Evolutionary conservation across 2,797 vertebrate species (phyloP), one percentile per base, ranked within the genome.

Genomic region (Bryconaethiops microstoma): DNA sequence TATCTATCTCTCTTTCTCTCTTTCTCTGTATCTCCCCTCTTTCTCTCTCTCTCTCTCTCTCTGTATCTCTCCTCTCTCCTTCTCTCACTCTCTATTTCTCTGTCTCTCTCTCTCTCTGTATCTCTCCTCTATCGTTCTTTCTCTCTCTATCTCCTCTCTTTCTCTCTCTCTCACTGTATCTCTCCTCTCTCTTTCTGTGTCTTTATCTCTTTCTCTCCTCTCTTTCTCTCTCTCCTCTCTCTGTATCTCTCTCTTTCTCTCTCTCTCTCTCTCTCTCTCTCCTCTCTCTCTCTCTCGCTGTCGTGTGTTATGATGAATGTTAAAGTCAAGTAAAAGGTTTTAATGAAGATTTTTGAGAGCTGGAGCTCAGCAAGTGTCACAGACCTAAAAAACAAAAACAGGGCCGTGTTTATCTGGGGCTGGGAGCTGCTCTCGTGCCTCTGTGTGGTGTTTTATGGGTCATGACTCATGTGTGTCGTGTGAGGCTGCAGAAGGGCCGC

Each of bases 371-470:
- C 1, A 10, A 50, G 9, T 2, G 10, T 50, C 48, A 50, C 48
- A 13, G 48, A 50, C 48, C 7, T n/a, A 8, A 7, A 50, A 12
- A 21, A 23, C 0, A 21, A 71, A 25, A 71, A 29, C 10, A 52
- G 13, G 17, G 5, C 12, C 0, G 29, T 45, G 14, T 64, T 40
- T 79, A 21, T 8, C 14, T 25, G 17, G 48, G 4, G 14, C 60
- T 17, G 67, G 50, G 62, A 64, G 0, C 25, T 40, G 48, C 25
- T 78, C 45, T 55, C 70, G 35, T 64, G 57, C 59, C 50, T 68
- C 64, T 64, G 45, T 78, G 69, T 75, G 76, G 63, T 77, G 75
- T 80, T 62, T 80, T 69, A 50, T 81, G 14, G 65, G 63, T 25
- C 74, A n/a, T 77, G 52, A 23, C 52, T 50, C 40, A 12, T 80